Evolutionary conservation across 1,140 invertebrate species (phyloP).

Genomic region (Lordiphosa clarofinis): DNA sequence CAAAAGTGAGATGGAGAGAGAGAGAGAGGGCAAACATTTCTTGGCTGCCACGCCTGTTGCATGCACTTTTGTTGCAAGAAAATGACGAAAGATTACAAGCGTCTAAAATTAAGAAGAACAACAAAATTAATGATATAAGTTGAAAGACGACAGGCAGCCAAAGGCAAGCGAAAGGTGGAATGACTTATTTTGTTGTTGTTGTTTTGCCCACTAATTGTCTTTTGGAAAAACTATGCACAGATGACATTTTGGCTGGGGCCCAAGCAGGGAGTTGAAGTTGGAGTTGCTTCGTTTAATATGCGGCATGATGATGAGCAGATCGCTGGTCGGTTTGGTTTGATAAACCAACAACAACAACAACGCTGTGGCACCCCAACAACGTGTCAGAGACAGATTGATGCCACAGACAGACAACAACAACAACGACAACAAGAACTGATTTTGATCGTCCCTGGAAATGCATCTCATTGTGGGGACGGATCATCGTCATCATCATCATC

Average conservation of each 20-base stretch:
- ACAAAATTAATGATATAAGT: constrained; percentile 53
- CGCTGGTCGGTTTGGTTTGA: constrained; percentile 22
- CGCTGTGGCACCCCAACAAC: constrained; percentile 56
- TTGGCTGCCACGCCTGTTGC: constrained; percentile 3
- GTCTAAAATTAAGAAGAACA: constrained; percentile 52
- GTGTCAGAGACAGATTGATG: constrained; percentile 64
- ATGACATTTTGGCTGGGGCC: constrained; percentile 8
- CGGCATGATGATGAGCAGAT: constrained; percentile 30
- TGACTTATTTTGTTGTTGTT: constrained; percentile 17
- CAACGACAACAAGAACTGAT: constrained; percentile 24
- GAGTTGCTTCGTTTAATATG: constrained; percentile 39
- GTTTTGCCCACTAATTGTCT: constrained; percentile 10
- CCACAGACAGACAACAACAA: constrained; percentile 32
- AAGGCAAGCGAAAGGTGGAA: constrained; percentile 29
- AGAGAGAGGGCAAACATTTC: neutral
- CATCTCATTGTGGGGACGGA: constrained; percentile 27
- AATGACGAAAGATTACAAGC: constrained; percentile 57
- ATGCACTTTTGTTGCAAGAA: constrained; percentile 14
- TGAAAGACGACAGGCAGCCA: constrained; percentile 12
- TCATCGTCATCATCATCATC: constrained; percentile 25
- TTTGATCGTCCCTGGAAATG: constrained; percentile 33
- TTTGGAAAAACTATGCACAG: constrained; percentile 11
- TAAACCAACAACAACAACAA: constrained; percentile 53
- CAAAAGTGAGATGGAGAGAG: neutral
- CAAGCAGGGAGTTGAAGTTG: constrained; percentile 9